These are phyloP conservation scores for Rhopalosiphum padi DNA, from an alignment of 1,140 invertebrate genomes.

Conservation along the genomic window DNA sequence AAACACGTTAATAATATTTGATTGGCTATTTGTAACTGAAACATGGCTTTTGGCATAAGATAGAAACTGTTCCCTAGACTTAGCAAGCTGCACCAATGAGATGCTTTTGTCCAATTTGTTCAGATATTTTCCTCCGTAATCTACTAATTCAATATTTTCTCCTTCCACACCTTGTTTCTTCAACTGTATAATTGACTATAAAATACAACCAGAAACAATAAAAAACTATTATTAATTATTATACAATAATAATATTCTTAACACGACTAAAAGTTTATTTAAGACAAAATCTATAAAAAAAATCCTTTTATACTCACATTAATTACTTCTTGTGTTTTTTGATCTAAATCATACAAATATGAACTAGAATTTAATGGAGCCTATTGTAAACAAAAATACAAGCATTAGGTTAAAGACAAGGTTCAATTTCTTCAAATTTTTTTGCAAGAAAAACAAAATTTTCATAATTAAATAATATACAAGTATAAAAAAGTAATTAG, in stretches of 20 bases:
- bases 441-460: too few relatives aligned
- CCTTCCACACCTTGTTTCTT: conserved; percentile 71
- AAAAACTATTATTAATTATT: not conserved
- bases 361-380: conserved; percentile 85
- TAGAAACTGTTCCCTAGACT: conserved; percentile 87
- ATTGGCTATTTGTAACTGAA: conserved; percentile 70
- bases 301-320: conserved; percentile 66
- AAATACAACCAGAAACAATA: conserved; percentile 37
- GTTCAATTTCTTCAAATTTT: not conserved
- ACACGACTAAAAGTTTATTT: not conserved
- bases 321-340: conserved; percentile 82
- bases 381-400: conserved; percentile 67
- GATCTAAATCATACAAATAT: conserved; percentile 90
- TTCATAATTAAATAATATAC: too few relatives aligned
- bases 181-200: conserved; percentile 71
- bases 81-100: conserved; percentile 76
- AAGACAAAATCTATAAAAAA: not conserved
- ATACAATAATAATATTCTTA: not conserved
- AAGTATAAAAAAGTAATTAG: too few relatives aligned
- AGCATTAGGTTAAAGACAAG: not conserved
- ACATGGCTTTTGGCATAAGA: conserved; percentile 85
- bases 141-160: conserved; percentile 70
- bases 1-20: conserved; percentile 77
- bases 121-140: conserved; percentile 66
- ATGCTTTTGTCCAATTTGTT: conserved; percentile 66